These are phyloP conservation scores for Sussaba pulchella DNA, from an alignment of 2,888 invertebrate species.

Conservation along the genomic window DNA sequence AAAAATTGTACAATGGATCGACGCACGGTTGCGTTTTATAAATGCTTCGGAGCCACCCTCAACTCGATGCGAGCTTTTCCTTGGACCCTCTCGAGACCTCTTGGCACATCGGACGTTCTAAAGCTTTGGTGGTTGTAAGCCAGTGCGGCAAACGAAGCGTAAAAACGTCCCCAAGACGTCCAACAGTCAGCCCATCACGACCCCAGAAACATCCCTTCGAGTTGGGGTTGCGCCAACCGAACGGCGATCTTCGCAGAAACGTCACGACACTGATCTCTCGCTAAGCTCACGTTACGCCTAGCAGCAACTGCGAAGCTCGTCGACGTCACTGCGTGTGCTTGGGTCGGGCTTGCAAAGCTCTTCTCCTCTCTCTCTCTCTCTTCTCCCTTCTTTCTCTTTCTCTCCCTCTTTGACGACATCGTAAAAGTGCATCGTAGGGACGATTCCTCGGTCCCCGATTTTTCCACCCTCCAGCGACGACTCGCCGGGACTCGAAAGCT, in stretches of 20 bases:
- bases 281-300: slow-evolving; percentile 36
- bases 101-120: slow-evolving; percentile 23
- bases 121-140: slow-evolving; percentile 36
- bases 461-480: slow-evolving; percentile 23
- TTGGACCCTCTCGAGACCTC: no score
- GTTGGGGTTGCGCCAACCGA: slow-evolving; percentile 43
- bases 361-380: no score
- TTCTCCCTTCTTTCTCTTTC: no score
- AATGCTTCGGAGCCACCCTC: no score
- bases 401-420: slow-evolving; percentile 50
- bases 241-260: slow-evolving; percentile 24
- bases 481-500: no score
- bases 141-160: slow-evolving; percentile 22
- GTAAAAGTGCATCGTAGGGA: slow-evolving; percentile 48
- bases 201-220: background rate
- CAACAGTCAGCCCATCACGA: slow-evolving; percentile 23
- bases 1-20: no score
- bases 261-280: slow-evolving; percentile 48
- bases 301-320: slow-evolving; percentile 38
- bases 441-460: slow-evolving; percentile 37
- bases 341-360: no score
- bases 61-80: no score
- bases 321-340: slow-evolving; percentile 9
- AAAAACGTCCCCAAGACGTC: slow-evolving; percentile 9
- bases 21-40: no score